Base-by-base conservation (phyloP, 2,888 invertebrate genomes). In the Drosophila kambysellisi region DNA sequence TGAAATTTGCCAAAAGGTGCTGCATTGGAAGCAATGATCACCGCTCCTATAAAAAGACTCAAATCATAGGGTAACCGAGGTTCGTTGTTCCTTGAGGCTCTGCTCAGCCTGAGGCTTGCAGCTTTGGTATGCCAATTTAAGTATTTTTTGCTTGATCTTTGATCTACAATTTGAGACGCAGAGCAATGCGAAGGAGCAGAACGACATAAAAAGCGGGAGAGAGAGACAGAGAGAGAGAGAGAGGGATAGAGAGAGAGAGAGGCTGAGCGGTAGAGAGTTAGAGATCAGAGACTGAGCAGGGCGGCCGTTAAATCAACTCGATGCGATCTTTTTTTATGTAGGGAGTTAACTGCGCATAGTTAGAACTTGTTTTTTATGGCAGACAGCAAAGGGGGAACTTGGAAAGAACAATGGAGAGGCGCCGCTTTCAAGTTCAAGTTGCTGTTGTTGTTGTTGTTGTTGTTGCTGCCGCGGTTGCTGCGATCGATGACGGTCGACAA, bases 121-220 rank as follows among this genome's bases (percentile, higher is more conserved):
- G 37, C 60, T 76, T 81, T 61, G 88, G 85, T 74, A 89, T 86
- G 89, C 90, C 85, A 89, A 86, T 90, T 87, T 89, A 79, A 78
- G 89, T 66, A 74, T 74, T 63, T 85, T 59, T 81, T 69, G 88
- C 76, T 74, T 91, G 91, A 88, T 88, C 88, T 88, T 88, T 88
- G 88, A 91, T 88, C 88, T 88, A 85, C 91, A 89, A 88, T 91
- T 89, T 88, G 88, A 85, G 77, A 87, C 85, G 89, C 88, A 79
- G 79, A 74, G 81, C 63, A 76, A 76, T 70, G 58, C 57, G 64
- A 74, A 77, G 69, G 68, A 81, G 82, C 62, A 52, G 32, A 62
- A 48, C 59, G 35, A 60, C 29, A 7, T 33, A 15, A 29, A 60
- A 56, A 50, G 39, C 53, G 58, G 59, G 39, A 30, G n/a, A 50